These are phyloP conservation scores for Perizoma affinitatum DNA, from an alignment of 2,888 invertebrate genomes.

Conservation along the genomic window DNA sequence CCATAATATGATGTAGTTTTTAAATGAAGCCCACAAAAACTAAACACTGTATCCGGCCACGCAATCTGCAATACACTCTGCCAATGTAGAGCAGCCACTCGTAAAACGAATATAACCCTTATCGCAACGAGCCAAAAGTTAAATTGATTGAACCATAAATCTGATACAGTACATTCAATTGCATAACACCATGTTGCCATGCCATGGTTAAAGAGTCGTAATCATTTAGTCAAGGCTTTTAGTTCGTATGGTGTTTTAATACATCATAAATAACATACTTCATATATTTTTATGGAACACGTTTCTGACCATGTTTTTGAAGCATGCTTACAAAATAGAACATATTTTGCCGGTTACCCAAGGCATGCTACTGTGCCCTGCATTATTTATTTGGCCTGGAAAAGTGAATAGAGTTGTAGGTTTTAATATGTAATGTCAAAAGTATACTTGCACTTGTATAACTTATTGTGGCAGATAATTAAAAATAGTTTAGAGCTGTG, in stretches of 20 bases:
- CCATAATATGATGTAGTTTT: constrained; percentile 22
- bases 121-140: constrained; percentile 18
- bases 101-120: constrained; percentile 21
- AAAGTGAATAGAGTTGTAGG: too few relatives aligned
- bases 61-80: constrained; percentile 31
- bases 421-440: too few relatives aligned
- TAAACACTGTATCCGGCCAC: constrained; percentile 28
- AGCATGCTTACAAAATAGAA: too few relatives aligned
- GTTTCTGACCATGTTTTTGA: too few relatives aligned
- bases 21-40: constrained; percentile 31
- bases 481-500: too few relatives aligned
- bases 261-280: constrained; percentile 16
- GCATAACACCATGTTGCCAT: constrained; percentile 46
- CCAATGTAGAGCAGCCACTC: constrained; percentile 28
- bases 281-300: constrained; percentile 1
- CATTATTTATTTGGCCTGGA: too few relatives aligned
- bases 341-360: too few relatives aligned
- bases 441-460: too few relatives aligned
- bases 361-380: too few relatives aligned
- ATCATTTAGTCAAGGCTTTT: constrained; percentile 47
- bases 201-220: constrained; percentile 36
- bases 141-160: constrained; percentile 16
- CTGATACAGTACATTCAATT: constrained; percentile 42
- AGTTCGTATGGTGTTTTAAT: constrained; percentile 29
- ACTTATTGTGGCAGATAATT: too few relatives aligned